Percentiles rank a stretch among this genome's conserved stretches.
Conservation (phyloP, 2,797 vertebrate genomes). For the Smutsia temminckii region DNA sequence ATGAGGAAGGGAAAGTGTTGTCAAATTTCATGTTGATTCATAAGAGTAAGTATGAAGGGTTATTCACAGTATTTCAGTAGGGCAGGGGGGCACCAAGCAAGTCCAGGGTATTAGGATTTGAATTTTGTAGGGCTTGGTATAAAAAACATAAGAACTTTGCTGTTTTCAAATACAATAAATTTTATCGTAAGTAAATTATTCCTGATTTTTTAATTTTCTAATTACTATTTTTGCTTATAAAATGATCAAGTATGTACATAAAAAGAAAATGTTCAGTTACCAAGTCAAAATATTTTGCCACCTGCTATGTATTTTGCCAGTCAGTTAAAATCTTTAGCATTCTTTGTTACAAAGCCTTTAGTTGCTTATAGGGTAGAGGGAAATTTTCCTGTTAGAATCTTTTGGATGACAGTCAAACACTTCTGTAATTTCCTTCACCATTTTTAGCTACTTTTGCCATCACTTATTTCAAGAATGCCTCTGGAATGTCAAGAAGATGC, state of each 20-base stretch:
- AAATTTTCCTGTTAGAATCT: conserved; percentile 66
- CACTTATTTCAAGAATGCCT: conserved; percentile 63
- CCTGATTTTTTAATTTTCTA: background rate
- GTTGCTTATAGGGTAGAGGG: background rate
- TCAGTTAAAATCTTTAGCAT: conserved; percentile 62
- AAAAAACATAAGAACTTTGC: background rate
- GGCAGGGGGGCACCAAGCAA: background rate
- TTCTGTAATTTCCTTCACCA: conserved; percentile 74
- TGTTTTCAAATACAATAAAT: conserved; percentile 20
- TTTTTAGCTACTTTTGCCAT: conserved; percentile 71
- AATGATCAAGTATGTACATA: background rate
- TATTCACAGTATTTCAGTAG: background rate
- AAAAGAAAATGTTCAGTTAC: background rate
- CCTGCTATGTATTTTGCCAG: conserved; percentile 21
- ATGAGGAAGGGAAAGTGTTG: conserved; percentile 59
- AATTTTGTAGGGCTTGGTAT: background rate
- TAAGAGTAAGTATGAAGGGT: background rate
- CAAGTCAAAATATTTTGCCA: conserved; percentile 39
- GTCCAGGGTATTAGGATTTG: background rate
- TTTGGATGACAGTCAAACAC: conserved; percentile 73
- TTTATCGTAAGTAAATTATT: background rate
- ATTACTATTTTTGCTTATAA: conserved; percentile 28
- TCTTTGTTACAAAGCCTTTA: conserved; percentile 30
- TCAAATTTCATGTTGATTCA: conserved; percentile 68
- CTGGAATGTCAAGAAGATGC: conserved; percentile 67